phyloP scores from a whole-genome alignment of 2,797 vertebrate species.

The Acanthopagrus latus region DNA sequence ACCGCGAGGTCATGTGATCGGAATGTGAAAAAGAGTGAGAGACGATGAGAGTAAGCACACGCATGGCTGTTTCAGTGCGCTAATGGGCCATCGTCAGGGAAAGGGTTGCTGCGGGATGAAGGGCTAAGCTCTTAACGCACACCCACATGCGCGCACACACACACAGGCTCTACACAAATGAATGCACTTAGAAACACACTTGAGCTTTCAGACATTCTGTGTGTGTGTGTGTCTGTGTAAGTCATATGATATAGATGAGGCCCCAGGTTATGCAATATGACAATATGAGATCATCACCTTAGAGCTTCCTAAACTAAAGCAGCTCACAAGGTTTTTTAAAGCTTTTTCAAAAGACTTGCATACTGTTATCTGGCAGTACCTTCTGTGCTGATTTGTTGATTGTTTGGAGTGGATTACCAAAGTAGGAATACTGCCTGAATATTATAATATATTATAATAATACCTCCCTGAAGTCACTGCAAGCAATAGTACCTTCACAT shows the following conservation, averaged over 20 bases:
- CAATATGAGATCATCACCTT: slow-evolving; percentile 69
- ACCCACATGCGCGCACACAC: slow-evolving; percentile 25
- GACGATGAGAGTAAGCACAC: slow-evolving; percentile 12
- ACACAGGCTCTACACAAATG: slow-evolving; percentile 28
- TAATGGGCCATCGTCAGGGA: slow-evolving; percentile 74
- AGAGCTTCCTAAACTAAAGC: slow-evolving; percentile 50
- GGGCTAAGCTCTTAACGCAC: slow-evolving; percentile 60
- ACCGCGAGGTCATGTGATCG: slow-evolving; percentile 54
- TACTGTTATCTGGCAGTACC: slow-evolving; percentile 9
- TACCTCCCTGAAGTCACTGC: too few species aligned
- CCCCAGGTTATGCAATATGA: slow-evolving; percentile 63
- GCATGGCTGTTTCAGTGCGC: slow-evolving; percentile 41
- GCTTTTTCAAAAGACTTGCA: slow-evolving; percentile 30
- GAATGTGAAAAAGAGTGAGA: background rate
- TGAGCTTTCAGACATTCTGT: slow-evolving; percentile 34
- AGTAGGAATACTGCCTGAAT: background rate
- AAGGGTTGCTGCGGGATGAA: slow-evolving; percentile 65
- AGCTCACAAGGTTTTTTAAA: slow-evolving; percentile 58
- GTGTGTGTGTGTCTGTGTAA: slow-evolving; percentile 22
- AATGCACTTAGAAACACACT: slow-evolving; percentile 50
- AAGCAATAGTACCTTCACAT: too few species aligned
- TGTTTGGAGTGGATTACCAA: slow-evolving; percentile 1
- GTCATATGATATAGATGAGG: slow-evolving; percentile 73
- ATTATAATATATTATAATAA: too few species aligned
- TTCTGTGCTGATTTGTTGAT: background rate